phyloP scores from a whole-genome alignment of 2,888 invertebrate genomes.

The Ethmia dodecea region DNA sequence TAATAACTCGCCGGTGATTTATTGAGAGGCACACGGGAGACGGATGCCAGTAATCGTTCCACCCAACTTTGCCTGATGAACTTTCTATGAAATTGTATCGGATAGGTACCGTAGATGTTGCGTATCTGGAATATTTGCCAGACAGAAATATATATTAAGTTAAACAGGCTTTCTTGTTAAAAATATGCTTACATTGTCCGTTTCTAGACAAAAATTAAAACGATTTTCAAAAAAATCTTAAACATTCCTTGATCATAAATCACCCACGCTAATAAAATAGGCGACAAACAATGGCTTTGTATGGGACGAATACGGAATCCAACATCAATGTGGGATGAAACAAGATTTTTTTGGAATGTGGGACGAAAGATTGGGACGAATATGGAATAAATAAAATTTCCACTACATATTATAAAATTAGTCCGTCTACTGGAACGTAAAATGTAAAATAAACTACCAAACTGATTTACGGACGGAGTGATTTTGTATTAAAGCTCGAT shows the following conservation, averaged over 20 bases:
- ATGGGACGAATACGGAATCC: no score
- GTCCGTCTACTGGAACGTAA: no score
- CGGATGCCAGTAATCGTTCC: conserved; percentile 32
- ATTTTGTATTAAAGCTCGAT: no score
- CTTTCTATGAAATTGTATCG: conserved; percentile 40
- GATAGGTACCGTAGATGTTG: conserved; percentile 14
- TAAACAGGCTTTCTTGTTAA: background rate
- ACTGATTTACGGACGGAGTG: no score
- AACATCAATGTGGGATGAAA: no score
- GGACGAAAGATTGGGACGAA: no score
- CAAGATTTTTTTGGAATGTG: no score
- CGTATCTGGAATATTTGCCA: background rate
- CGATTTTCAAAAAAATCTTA: background rate
- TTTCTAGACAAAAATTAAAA: background rate
- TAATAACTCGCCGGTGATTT: conserved; percentile 39
- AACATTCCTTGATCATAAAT: background rate
- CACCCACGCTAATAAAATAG: background rate
- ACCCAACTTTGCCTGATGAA: conserved; percentile 23
- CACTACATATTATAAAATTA: no score
- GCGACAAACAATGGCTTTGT: no score
- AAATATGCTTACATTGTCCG: background rate
- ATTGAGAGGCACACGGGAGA: conserved; percentile 31
- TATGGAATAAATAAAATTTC: no score
- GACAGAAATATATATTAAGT: background rate
- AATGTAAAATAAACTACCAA: no score